Percentiles rank a stretch among this genome's conserved stretches.
phyloP scores from a whole-genome alignment of 2,888 invertebrate species.

The Calameuta pallipes region DNA sequence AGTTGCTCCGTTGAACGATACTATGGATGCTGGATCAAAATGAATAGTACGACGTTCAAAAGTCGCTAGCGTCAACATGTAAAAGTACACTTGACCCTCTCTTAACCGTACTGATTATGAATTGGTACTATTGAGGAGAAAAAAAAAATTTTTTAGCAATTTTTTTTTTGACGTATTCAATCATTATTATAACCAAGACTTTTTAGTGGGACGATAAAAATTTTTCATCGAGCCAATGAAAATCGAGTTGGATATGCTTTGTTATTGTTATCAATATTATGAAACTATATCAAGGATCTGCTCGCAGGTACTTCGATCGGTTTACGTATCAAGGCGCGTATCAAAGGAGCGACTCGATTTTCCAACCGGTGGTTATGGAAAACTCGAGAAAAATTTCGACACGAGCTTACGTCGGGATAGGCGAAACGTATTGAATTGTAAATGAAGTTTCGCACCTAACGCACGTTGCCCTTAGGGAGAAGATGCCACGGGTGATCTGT shows the following conservation, averaged over 20 bases:
- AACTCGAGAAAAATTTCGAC: background rate
- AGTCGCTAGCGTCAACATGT: background rate
- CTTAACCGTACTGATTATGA: background rate
- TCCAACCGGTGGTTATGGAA: background rate
- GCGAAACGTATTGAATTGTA: background rate
- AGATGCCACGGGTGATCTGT: conserved; percentile 30
- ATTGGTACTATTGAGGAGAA: background rate
- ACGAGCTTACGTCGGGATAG: background rate
- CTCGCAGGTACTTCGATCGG: no score
- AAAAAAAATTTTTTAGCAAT: no score
- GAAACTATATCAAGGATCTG: no score
- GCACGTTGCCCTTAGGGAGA: background rate
- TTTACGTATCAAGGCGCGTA: no score
- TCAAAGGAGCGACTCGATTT: background rate
- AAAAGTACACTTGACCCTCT: background rate
- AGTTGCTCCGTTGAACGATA: background rate
- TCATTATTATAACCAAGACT: background rate
- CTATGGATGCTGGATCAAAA: background rate
- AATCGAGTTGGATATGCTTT: no score
- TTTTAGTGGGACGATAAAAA: background rate
- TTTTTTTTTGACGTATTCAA: no score
- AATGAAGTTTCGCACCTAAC: background rate
- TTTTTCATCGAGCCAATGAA: background rate
- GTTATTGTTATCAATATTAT: background rate
- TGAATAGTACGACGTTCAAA: background rate